These are phyloP conservation scores for Antrozous pallidus DNA, from an alignment of 2,797 vertebrate species.

Conservation along the genomic window DNA sequence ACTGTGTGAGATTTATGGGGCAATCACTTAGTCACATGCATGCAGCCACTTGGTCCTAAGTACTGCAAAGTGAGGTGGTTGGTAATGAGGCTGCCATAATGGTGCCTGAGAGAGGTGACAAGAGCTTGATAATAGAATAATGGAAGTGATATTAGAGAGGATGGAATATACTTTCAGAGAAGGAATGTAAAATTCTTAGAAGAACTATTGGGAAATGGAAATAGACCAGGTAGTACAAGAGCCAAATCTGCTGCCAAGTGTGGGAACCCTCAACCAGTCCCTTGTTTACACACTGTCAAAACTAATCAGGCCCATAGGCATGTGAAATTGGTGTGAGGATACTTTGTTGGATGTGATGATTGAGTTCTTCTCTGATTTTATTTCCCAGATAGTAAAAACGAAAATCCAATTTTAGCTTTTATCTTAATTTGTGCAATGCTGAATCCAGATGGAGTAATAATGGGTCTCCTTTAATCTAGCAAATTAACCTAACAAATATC, in stretches of 20 bases:
- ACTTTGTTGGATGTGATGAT: constrained; percentile 56
- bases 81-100: not conserved
- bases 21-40: not conserved
- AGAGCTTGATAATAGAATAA: not conserved
- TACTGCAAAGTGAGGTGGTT: not conserved
- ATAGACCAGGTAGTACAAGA: constrained; percentile 8
- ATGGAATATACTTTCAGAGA: not conserved
- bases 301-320: not conserved
- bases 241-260: not conserved
- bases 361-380: constrained; percentile 66
- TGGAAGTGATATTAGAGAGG: not conserved
- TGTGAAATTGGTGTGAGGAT: constrained; percentile 33
- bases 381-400: constrained; percentile 37
- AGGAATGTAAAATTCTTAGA: not conserved
- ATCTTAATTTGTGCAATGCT: constrained; percentile 42
- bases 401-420: constrained; percentile 43
- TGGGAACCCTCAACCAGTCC: not conserved
- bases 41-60: not conserved
- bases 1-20: not conserved
- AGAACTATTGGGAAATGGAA: not conserved
- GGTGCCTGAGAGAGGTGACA: not conserved
- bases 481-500: constrained; percentile 31
- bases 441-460: constrained; percentile 27
- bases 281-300: constrained; percentile 12
- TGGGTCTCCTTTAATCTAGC: constrained; percentile 31